phyloP scores from a whole-genome alignment of 2,113 vertebrate species.

The Cyanoderma ruficeps region DNA sequence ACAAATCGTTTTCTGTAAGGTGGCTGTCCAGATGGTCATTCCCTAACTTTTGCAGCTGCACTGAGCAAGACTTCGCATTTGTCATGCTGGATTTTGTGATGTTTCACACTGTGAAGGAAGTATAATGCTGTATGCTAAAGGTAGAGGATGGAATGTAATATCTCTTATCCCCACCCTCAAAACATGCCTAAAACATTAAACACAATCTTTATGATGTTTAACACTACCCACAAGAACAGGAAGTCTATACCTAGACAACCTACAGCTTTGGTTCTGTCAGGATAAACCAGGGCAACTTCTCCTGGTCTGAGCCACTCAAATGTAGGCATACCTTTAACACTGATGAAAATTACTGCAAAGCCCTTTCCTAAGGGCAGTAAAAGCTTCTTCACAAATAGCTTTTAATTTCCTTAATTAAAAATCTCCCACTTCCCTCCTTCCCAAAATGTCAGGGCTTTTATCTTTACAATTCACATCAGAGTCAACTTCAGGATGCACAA shows the following conservation, averaged over 20 bases:
- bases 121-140: background rate
- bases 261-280: background rate
- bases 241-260: background rate
- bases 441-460: background rate
- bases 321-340: fast-evolving
- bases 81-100: background rate
- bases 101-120: background rate
- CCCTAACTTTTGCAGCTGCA: background rate
- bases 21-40: background rate
- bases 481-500: background rate
- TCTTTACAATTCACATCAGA: background rate
- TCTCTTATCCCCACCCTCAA: background rate
- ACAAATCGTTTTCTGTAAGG: background rate
- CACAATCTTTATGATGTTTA: background rate
- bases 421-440: background rate
- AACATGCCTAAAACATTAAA: background rate
- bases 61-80: background rate
- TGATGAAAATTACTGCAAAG: background rate
- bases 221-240: background rate
- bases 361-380: background rate
- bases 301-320: background rate
- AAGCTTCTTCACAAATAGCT: background rate
- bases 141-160: background rate
- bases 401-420: background rate
- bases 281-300: background rate